Evolutionary conservation across 2,888 invertebrate genomes (phyloP).

Genomic region (Scaptomyza caliginosa): DNA sequence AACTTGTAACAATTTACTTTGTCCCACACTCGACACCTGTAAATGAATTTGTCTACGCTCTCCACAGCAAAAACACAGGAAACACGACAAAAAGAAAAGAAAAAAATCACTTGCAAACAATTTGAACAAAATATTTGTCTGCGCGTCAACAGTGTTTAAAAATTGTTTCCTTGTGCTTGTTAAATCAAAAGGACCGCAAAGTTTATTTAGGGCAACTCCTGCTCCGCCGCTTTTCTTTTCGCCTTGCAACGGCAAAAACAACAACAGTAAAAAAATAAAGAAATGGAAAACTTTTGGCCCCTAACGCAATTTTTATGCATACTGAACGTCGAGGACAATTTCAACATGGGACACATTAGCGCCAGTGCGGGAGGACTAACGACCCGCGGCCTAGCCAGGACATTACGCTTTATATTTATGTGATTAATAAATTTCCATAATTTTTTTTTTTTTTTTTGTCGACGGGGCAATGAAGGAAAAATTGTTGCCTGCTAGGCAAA

Average conservation of each 20-base stretch:
- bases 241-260: constrained; percentile 4
- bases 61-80: not conserved
- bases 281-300: constrained; percentile 48
- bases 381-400: constrained; percentile 52
- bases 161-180: constrained; percentile 29
- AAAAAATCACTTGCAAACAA: constrained; percentile 77
- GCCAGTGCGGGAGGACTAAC: constrained; percentile 55
- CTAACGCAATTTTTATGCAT: constrained; percentile 75
- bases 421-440: constrained; percentile 81
- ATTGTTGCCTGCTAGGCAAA: constrained; percentile 50
- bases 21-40: constrained; percentile 25
- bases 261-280: not conserved
- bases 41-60: constrained; percentile 40
- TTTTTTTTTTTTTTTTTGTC: constrained; percentile 49
- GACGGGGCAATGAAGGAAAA: constrained; percentile 14
- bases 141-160: constrained; percentile 63
- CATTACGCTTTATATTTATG: constrained; percentile 80
- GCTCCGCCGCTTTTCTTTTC: not conserved
- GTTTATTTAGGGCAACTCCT: constrained; percentile 65
- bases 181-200: constrained; percentile 67
- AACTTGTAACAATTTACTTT: constrained; percentile 31
- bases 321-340: constrained; percentile 50
- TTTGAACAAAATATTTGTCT: constrained; percentile 75
- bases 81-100: constrained; percentile 20
- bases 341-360: constrained; percentile 75